Evolutionary conservation across 64 coral and sea anemone species (phyloP).

Genomic region (Hydrozoanthus tunicans): DNA sequence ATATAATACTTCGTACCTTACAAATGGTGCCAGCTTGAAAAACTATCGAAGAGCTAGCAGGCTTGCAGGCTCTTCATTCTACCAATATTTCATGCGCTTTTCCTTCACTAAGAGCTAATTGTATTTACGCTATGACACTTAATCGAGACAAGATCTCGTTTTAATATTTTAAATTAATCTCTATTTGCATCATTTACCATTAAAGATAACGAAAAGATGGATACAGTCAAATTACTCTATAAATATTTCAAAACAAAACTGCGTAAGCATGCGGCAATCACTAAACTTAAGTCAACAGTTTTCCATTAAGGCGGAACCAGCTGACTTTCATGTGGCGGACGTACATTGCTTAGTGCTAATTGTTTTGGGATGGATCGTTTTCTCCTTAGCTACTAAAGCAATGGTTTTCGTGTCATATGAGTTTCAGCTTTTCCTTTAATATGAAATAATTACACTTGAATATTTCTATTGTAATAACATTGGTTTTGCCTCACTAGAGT

Average conservation of each 20-base stretch:
- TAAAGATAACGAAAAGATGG: slow-evolving; percentile 36
- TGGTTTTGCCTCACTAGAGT: too few species aligned
- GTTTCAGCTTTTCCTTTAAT: too few species aligned
- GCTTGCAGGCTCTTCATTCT: neutral
- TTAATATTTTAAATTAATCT: slow-evolving; percentile 20
- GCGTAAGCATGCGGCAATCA: neutral
- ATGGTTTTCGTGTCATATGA: too few species aligned
- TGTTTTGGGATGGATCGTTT: too few species aligned
- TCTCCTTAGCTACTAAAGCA: too few species aligned
- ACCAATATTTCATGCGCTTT: neutral
- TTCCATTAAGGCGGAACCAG: too few species aligned
- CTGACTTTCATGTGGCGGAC: too few species aligned
- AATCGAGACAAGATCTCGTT: slow-evolving; percentile 36
- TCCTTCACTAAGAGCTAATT: slow-evolving; percentile 36
- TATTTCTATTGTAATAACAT: too few species aligned
- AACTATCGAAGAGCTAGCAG: neutral
- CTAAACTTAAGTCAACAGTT: neutral
- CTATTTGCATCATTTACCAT: slow-evolving; percentile 15
- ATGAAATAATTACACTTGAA: too few species aligned
- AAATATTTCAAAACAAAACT: too few species aligned
- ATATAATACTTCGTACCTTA: neutral
- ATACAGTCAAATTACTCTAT: slow-evolving; percentile 12
- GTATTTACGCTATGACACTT: slow-evolving; percentile 20
- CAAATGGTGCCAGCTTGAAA: slow-evolving; percentile 6
- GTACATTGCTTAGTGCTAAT: too few species aligned